Evolutionary conservation across 1,140 invertebrate genomes (phyloP), one percentile per base, ranked within the genome.

Genomic region (Holotrichia oblita): DNA sequence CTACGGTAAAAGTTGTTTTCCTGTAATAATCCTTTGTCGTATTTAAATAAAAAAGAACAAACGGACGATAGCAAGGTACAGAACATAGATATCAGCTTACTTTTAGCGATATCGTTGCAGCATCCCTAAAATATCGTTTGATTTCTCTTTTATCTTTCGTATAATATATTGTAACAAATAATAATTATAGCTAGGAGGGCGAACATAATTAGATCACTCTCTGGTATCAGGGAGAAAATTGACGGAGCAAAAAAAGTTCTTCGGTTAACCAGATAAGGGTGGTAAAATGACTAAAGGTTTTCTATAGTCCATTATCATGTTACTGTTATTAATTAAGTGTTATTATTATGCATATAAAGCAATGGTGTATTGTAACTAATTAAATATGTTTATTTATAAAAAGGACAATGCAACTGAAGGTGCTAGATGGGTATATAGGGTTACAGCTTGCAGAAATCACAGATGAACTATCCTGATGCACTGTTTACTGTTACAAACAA

Each of bases 201-300:
- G 48, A 17, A 55, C n/a, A 17, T 55, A 55, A 55, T 55, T 55
- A 55, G 48, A 55, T 55, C 48, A 55, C 14, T 55, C 48, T 14
- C 48, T 55, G 48, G 48, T n/a, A 55, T n/a, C 48, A 55, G 17
- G 48, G 48, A 55, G 48, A 55, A 55, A 55, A 55, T 55, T 55
- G 48, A 55, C 48, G 17, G 48, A 55, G 48, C 48, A 55, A 55
- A 55, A 48, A 48, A 55, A 17, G 6, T 14, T 55, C n/a, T 55
- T 55, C 48, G 48, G 14, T 10, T 14, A 17, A 17, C 17, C n/a
- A 17, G n/a, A 10, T 17, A 17, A 55, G 48, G 14, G 48, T 14
- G 17, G 48, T 55, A n/a, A n/a, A 55, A 55, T 55, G 17, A 34
- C 27, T 34, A 55, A 14, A 17, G 14, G 14, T 55, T 17, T 7